Conservation (phyloP, 2,113 vertebrate species). For the Calidris pugnax region DNA sequence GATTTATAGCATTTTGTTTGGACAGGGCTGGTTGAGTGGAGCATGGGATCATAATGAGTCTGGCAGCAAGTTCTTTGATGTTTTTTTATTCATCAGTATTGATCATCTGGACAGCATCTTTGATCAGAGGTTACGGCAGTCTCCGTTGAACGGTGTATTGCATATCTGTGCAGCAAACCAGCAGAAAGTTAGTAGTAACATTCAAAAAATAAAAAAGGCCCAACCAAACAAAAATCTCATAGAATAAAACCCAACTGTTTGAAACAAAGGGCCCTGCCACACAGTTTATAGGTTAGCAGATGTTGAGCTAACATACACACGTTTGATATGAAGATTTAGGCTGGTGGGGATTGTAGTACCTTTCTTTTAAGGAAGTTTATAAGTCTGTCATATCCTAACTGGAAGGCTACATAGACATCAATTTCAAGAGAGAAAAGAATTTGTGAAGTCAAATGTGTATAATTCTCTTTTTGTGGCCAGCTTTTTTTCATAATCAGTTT, state of each 20-base stretch:
- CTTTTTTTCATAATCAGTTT: not conserved
- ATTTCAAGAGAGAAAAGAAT: not conserved
- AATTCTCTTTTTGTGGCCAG: not conserved
- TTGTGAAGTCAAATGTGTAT: not conserved
- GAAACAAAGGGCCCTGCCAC: not conserved
- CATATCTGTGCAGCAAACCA: not conserved
- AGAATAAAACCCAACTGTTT: not conserved
- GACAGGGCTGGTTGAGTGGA: not conserved
- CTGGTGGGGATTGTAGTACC: not conserved
- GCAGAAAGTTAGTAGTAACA: not conserved
- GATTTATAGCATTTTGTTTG: conserved; percentile 19
- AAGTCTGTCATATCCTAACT: not conserved
- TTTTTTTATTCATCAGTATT: not conserved
- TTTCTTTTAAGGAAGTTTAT: not conserved
- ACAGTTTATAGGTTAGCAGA: not conserved
- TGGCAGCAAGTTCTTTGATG: not conserved
- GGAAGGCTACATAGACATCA: not conserved
- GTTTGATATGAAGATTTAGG: not conserved
- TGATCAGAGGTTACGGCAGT: not conserved
- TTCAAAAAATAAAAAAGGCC: not conserved
- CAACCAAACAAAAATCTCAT: not conserved
- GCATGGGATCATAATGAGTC: not conserved
- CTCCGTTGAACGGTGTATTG: not conserved
- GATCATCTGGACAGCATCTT: not conserved
- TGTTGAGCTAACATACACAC: not conserved